Conservation (phyloP, 2,113 vertebrate genomes). For the Pycnonotus jocosus region DNA sequence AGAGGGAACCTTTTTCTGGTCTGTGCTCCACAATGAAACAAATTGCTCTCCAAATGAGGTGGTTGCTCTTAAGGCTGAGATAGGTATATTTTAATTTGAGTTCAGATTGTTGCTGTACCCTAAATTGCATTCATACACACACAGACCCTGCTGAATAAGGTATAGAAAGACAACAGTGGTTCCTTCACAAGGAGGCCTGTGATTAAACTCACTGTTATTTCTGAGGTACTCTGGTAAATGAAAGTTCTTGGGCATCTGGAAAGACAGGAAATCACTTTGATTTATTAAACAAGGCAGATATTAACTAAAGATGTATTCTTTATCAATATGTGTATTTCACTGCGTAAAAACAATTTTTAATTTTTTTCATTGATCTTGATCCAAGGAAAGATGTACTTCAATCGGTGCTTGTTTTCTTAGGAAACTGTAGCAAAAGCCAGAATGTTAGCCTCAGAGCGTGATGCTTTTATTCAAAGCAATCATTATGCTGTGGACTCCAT, state of each 20-base stretch:
- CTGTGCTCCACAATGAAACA: background rate
- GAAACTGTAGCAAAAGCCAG: constrained; percentile 77
- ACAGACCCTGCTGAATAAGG: background rate
- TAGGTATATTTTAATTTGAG: background rate
- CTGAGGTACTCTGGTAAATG: background rate
- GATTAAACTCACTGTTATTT: background rate
- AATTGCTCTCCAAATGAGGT: background rate
- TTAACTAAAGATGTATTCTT: background rate
- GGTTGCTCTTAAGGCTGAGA: background rate
- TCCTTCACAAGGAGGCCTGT: background rate
- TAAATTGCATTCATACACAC: background rate
- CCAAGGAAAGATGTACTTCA: background rate
- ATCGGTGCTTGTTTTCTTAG: constrained; percentile 55
- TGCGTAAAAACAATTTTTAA: accelerated
- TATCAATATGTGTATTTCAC: background rate
- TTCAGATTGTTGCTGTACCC: background rate
- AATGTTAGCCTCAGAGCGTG: constrained; percentile 77
- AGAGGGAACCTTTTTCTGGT: background rate
- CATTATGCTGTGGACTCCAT: constrained; percentile 96
- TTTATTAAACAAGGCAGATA: background rate
- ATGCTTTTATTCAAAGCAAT: constrained; percentile 80
- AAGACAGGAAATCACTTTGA: background rate
- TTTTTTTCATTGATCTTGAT: background rate
- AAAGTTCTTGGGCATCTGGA: background rate
- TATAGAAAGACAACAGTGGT: background rate